Evolutionary conservation across 2,888 invertebrate species (phyloP), one percentile per base, ranked within the genome.

Genomic region (Silvanus unidentatus): DNA sequence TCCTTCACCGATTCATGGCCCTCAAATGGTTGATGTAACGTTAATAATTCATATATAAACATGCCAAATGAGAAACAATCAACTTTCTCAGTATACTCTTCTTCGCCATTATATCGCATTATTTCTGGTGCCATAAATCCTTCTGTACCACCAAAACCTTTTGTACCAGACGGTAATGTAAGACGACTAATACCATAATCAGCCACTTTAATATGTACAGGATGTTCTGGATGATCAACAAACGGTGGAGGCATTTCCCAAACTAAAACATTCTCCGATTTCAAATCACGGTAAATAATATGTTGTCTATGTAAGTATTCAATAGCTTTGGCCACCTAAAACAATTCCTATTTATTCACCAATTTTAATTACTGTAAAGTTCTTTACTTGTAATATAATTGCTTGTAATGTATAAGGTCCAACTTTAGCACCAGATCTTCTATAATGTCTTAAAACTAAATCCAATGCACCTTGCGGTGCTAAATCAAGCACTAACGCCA

Each of bases 91-190:
- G 96, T 98, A 60, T 99, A 99, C 60, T 97, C 96, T 68, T 97
- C 96, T 69, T 98, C 98, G 0, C 99, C 99, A 68, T 97, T 98
- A 71, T 94, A 96, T 39, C 93, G 80, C 77, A 98, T 92, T 54
- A 99, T 98, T 76, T 99, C 98, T 0, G 98, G 99, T 1, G 98
- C 99, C 92, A 99, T 99, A 70, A 97, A 99, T 0, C 98, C 98
- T 72, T 96, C 95, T 0, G 99, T 99, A 1, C 99, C 98, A 1
- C 97, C 98, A 73, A 97, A 98, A 0, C 99, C 98, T 69, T 95
- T 96, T 0, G 93, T 89, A 1, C 94, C 93, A 1, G 90, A 90
- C 0, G 94, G 92, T 6, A 93, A 79, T 1, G 87, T 92, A 52
- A 88, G 77, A 34, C 94, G 78, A 60, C 93, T 93, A 47, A 95